phyloP scores from a whole-genome alignment of 2,113 vertebrate species.

The Phaethon lepturus region DNA sequence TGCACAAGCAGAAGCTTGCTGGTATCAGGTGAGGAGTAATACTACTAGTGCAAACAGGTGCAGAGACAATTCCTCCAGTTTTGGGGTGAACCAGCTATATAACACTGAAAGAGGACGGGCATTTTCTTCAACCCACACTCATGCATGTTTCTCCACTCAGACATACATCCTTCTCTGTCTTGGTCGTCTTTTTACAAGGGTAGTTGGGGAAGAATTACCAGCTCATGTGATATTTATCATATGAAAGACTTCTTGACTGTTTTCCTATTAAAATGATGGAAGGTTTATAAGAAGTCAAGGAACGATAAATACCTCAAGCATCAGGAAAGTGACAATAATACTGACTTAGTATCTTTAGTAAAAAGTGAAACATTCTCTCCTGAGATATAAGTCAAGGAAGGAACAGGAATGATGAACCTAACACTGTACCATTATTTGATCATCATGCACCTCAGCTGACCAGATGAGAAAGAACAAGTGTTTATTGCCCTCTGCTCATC shows the following conservation, averaged over 20 bases:
- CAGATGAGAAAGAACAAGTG: slow-evolving; percentile 34
- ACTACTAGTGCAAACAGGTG: slow-evolving; percentile 76
- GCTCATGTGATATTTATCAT: background rate
- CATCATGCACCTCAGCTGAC: slow-evolving; percentile 64
- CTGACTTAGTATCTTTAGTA: slow-evolving; percentile 73
- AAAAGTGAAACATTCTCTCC: slow-evolving; percentile 72
- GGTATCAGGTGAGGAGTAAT: slow-evolving; percentile 63
- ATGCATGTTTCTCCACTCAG: slow-evolving; percentile 21
- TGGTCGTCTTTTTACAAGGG: slow-evolving; percentile 19
- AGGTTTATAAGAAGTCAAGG: slow-evolving; percentile 44
- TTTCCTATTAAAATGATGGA: slow-evolving; percentile 24
- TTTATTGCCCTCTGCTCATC: slow-evolving; percentile 36
- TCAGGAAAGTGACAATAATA: slow-evolving; percentile 74
- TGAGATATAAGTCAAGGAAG: slow-evolving; percentile 68
- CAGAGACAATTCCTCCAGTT: slow-evolving; percentile 48
- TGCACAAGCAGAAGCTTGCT: slow-evolving; percentile 69
- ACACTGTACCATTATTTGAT: slow-evolving; percentile 70
- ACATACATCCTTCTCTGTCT: slow-evolving; percentile 15
- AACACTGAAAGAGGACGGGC: slow-evolving; percentile 15
- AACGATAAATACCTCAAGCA: slow-evolving; percentile 55
- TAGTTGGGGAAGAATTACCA: background rate
- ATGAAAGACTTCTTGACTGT: background rate
- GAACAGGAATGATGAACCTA: slow-evolving; percentile 59
- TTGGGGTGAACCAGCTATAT: slow-evolving; percentile 32
- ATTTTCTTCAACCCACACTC: slow-evolving; percentile 24